phyloP scores from a whole-genome alignment of 2,888 invertebrate species.

The Drosophila recens region DNA sequence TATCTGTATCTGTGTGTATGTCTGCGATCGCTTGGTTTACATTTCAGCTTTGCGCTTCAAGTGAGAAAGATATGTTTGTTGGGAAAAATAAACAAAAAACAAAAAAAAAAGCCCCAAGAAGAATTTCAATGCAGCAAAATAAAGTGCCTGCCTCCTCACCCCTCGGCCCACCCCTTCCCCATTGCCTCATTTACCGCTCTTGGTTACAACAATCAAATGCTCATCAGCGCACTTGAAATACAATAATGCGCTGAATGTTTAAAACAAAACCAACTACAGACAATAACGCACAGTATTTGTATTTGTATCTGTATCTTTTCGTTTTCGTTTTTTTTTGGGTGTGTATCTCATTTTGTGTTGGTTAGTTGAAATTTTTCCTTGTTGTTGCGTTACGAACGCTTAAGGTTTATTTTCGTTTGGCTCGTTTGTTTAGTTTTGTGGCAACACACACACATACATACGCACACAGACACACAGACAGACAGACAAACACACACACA shows the following conservation, averaged over 20 bases:
- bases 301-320: conserved; percentile 49
- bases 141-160: conserved; percentile 27
- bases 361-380: conserved; percentile 48
- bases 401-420: conserved; percentile 79
- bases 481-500: conserved; percentile 18
- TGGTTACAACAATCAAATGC: conserved; percentile 79
- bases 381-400: conserved; percentile 37
- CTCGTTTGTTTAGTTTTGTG: conserved; percentile 81
- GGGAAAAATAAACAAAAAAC: conserved; percentile 72
- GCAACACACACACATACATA: conserved; percentile 56
- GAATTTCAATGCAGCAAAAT: conserved; percentile 23
- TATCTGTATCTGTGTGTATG: conserved; percentile 29
- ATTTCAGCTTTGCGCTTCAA: conserved; percentile 71
- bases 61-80: conserved; percentile 78
- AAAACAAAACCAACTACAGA: conserved; percentile 48
- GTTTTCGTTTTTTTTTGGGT: conserved; percentile 42
- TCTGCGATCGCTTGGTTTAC: conserved; percentile 65
- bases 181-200: conserved; percentile 6
- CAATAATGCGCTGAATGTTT: conserved; percentile 70
- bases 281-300: conserved; percentile 54
- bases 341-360: conserved; percentile 61
- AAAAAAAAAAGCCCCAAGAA: conserved; percentile 23
- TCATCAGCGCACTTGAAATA: conserved; percentile 80
- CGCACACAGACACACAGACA: conserved; percentile 36
- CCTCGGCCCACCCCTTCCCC: background rate